phyloP scores from a whole-genome alignment of 2,113 vertebrate species.

The Ramphastos sulfuratus region DNA sequence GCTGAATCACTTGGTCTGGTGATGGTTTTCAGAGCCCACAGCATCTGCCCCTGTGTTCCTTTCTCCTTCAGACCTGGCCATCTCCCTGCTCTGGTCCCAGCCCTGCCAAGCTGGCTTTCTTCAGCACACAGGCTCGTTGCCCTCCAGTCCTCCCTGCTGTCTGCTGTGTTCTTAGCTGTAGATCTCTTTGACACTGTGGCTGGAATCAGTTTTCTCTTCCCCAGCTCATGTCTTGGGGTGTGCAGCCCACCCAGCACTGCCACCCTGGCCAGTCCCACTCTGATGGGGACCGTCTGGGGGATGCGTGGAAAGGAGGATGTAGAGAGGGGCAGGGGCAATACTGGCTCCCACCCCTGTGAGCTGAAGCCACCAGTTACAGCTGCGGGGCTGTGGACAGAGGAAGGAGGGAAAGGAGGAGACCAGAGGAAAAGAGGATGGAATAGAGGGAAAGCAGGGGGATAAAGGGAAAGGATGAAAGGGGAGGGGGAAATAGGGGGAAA shows the following conservation, averaged over 20 bases:
- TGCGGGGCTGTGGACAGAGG: not conserved
- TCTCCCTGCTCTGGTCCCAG: not conserved
- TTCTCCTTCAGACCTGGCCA: not conserved
- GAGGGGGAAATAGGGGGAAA: not conserved
- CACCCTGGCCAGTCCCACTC: not conserved
- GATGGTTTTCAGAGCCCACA: not conserved
- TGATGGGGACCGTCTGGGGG: not conserved
- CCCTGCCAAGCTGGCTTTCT: not conserved
- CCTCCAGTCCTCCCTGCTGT: not conserved
- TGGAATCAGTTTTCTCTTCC: not conserved
- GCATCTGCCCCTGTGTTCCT: not conserved
- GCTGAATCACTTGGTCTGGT: not conserved
- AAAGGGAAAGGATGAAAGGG: not conserved
- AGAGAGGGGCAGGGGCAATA: not conserved
- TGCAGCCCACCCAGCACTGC: rapidly evolving
- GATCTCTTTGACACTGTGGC: not conserved
- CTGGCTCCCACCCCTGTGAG: not conserved
- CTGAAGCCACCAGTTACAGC: not conserved
- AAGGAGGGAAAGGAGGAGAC: not conserved
- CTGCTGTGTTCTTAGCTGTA: not conserved
- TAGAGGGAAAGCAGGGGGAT: too few relatives aligned
- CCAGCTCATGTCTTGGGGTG: not conserved
- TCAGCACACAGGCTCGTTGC: not conserved
- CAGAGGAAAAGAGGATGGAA: not conserved
- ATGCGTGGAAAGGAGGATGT: not conserved